Percentiles rank a stretch among this genome's conserved stretches.
These are phyloP conservation scores for sheep (Ovis aries) DNA, from an alignment of 2,113 vertebrate genomes.

Conservation along the genomic window ARS-UI_Ramb_v3.0 NC_056069.1:68264001-68264500, in stretches of 20 bases:
- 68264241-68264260: rapidly evolving
- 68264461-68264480: rapidly evolving
- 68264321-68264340: too few relatives aligned
- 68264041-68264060: too few relatives aligned
- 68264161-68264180: rapidly evolving
- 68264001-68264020: neutral
- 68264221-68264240: neutral
- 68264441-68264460: rapidly evolving
- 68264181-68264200: rapidly evolving
- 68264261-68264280: neutral
- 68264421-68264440: rapidly evolving
- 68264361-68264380: neutral
- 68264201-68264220: rapidly evolving
- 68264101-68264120: rapidly evolving
- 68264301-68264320: neutral
- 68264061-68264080: neutral
- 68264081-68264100: rapidly evolving
- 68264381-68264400: neutral
- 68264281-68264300: rapidly evolving
- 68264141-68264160: rapidly evolving
- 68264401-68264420: rapidly evolving
- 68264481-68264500: neutral
- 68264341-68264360: rapidly evolving
- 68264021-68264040: rapidly evolving
- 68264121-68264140: rapidly evolving